phyloP scores from a whole-genome alignment of 2,113 vertebrate species.

The Arenaria interpres region DNA sequence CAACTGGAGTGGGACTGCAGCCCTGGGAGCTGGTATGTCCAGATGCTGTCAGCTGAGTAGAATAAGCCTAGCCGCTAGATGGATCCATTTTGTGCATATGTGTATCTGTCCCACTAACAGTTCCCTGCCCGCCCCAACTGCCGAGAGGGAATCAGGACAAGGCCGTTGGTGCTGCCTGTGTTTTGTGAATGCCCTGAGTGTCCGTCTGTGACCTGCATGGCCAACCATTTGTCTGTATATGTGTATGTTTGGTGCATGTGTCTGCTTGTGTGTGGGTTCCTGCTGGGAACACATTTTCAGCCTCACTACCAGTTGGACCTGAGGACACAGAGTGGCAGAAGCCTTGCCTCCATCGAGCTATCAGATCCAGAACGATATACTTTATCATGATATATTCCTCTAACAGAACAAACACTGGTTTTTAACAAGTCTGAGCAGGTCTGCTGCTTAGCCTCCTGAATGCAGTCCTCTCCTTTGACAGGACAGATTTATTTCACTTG shows the following conservation, averaged over 20 bases:
- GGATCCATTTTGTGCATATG: rapidly evolving
- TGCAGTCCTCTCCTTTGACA: not conserved
- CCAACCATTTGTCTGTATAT: not conserved
- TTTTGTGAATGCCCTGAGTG: not conserved
- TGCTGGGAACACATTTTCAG: not conserved
- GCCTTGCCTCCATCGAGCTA: not conserved
- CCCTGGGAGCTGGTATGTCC: rapidly evolving
- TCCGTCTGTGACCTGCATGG: rapidly evolving
- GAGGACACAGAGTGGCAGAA: not conserved
- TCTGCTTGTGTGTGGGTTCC: not conserved
- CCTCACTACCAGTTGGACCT: rapidly evolving
- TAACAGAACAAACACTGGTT: not conserved
- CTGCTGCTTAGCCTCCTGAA: not conserved
- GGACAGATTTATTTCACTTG: not conserved
- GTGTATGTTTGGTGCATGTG: rapidly evolving
- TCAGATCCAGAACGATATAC: not conserved
- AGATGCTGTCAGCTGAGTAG: not conserved
- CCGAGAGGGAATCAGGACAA: not conserved
- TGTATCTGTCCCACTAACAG: rapidly evolving
- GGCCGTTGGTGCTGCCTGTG: not conserved
- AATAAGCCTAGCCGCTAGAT: not conserved
- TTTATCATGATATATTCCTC: not conserved
- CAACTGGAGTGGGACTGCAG: not conserved
- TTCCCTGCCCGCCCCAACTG: not conserved
- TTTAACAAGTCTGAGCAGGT: not conserved